Evolutionary conservation across 2,113 vertebrate species (phyloP).

Genomic region (Coracopsis vasa): DNA sequence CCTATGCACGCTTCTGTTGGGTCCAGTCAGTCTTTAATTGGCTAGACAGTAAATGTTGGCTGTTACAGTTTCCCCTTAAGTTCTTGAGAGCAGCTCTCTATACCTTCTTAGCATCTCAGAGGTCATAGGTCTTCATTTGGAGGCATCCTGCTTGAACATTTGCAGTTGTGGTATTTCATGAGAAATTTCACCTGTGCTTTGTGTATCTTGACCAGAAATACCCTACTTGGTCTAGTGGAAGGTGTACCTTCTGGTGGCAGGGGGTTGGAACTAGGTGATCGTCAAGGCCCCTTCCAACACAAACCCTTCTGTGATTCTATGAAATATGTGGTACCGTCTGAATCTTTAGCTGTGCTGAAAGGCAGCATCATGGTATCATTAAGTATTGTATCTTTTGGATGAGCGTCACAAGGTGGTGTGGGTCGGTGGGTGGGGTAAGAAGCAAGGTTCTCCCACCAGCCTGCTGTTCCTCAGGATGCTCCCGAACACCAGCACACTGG

Average conservation of each 20-base stretch:
- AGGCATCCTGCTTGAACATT: background rate
- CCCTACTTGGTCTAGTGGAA: background rate
- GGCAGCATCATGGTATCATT: background rate
- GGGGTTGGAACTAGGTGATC: background rate
- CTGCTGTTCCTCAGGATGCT: background rate
- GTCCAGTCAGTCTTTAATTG: background rate
- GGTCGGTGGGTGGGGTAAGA: background rate
- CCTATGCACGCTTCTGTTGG: background rate
- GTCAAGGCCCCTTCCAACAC: background rate
- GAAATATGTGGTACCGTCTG: background rate
- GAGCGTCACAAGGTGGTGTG: background rate
- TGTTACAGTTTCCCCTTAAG: background rate
- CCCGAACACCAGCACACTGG: accelerated
- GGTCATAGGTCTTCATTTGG: background rate
- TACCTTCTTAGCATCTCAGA: background rate
- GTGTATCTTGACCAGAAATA: background rate
- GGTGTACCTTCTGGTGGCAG: background rate
- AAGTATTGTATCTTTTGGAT: background rate
- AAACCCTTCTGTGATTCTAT: background rate
- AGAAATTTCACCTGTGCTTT: background rate
- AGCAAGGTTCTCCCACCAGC: background rate
- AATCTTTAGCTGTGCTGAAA: background rate
- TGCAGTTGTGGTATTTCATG: background rate
- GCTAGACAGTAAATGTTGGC: background rate
- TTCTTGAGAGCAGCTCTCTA: background rate